phyloP scores from a whole-genome alignment of 2,113 vertebrate species.

The Actinemys pallida region DNA sequence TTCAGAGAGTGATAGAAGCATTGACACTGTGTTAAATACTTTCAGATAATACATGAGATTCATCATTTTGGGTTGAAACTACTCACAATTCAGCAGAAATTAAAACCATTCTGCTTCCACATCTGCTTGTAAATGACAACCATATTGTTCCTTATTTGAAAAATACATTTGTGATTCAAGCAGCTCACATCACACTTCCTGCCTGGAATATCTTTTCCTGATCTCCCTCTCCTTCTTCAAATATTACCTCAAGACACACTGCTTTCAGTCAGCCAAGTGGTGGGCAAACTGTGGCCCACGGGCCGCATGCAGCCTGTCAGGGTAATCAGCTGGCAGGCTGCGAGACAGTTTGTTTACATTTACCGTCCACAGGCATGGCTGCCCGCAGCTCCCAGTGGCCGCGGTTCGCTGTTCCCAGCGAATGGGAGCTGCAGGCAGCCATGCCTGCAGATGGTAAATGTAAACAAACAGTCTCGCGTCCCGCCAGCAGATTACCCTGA shows the following conservation, averaged over 20 bases:
- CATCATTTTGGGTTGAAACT: neutral
- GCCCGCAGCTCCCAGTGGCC: no score
- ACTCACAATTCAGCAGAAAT: neutral
- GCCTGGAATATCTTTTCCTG: neutral
- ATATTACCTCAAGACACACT: neutral
- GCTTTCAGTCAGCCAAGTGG: neutral
- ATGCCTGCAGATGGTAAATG: no score
- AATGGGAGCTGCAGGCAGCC: no score
- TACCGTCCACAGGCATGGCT: no score
- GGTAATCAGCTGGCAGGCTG: no score
- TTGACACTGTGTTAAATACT: neutral
- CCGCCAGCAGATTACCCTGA: no score
- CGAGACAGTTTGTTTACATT: no score
- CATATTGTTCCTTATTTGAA: neutral
- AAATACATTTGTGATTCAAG: neutral
- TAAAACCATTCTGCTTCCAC: neutral
- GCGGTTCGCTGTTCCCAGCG: no score
- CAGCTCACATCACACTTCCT: neutral
- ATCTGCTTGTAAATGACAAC: neutral
- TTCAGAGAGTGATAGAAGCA: fast-evolving
- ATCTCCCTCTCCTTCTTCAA: neutral
- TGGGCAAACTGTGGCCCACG: no score
- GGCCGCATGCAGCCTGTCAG: no score
- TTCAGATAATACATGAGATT: neutral
- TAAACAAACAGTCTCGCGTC: no score